Conservation (phyloP, 2,797 vertebrate species). For the Megalops cyprinoides region DNA sequence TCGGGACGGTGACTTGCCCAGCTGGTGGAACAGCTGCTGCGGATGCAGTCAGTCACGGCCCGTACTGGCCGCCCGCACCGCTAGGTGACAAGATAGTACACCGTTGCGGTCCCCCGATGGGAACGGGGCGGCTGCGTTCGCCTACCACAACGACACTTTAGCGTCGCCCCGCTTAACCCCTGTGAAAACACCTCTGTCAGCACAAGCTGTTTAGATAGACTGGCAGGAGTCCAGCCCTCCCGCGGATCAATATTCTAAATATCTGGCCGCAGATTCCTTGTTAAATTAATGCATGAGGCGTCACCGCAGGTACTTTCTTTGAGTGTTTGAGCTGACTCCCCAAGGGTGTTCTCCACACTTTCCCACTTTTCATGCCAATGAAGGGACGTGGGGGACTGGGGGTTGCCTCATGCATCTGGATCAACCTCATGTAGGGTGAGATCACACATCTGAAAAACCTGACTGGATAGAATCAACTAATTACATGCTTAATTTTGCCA, state of each 20-base stretch:
- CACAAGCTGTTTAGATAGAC: slow-evolving; percentile 54
- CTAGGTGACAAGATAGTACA: too few relatives aligned
- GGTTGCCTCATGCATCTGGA: too few relatives aligned
- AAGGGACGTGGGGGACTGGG: neutral
- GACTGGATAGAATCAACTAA: too few relatives aligned
- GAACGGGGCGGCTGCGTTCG: too few relatives aligned
- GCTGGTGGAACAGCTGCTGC: too few relatives aligned
- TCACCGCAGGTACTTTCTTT: slow-evolving; percentile 41
- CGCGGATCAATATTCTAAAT: slow-evolving; percentile 69
- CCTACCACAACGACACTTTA: too few relatives aligned
- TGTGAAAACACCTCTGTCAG: slow-evolving; percentile 21
- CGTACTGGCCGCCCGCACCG: too few relatives aligned
- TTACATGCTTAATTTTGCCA: too few relatives aligned
- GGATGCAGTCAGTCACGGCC: too few relatives aligned
- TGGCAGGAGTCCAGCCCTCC: slow-evolving; percentile 57
- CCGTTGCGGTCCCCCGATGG: too few relatives aligned
- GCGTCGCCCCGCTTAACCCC: slow-evolving; percentile 16
- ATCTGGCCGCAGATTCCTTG: slow-evolving; percentile 54
- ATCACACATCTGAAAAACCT: too few relatives aligned
- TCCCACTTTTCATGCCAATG: neutral
- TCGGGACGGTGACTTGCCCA: too few relatives aligned
- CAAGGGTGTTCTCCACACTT: slow-evolving; percentile 43
- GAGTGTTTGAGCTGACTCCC: slow-evolving; percentile 30
- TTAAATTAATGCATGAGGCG: slow-evolving; percentile 61
- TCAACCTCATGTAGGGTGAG: neutral